These are phyloP conservation scores for Drosophila virilis DNA, from an alignment of 1,140 invertebrate genomes.

Conservation along the genomic window DNA sequence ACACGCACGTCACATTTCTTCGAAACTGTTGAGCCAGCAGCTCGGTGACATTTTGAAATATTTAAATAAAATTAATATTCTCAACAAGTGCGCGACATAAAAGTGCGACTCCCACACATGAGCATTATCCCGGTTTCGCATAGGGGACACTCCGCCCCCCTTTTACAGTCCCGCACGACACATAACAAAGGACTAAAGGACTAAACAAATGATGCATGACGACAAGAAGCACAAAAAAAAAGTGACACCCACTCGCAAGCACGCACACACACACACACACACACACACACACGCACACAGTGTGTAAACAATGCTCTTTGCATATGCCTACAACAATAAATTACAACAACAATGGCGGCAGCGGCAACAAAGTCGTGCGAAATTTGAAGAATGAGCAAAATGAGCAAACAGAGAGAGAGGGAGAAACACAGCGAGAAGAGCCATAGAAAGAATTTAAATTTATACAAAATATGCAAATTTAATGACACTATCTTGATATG, in stretches of 20 bases:
- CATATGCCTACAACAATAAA: conserved; percentile 46
- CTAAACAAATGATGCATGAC: conserved; percentile 78
- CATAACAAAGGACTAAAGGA: conserved; percentile 72
- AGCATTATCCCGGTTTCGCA: conserved; percentile 7
- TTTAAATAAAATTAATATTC: conserved; percentile 80
- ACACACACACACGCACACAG: conserved; percentile 30
- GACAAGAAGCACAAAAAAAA: conserved; percentile 51
- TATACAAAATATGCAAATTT: conserved; percentile 77
- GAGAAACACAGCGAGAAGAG: conserved; percentile 25
- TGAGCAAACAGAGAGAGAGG: conserved; percentile 16
- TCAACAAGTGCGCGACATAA: conserved; percentile 72
- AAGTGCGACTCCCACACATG: conserved; percentile 59
- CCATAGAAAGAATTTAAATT: conserved; percentile 75
- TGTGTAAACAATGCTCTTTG: conserved; percentile 55
- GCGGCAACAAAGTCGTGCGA: conserved; percentile 34
- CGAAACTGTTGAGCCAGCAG: conserved; percentile 30
- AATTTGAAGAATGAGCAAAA: conserved; percentile 64
- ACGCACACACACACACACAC: conserved; percentile 12
- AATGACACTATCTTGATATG: conserved; percentile 76
- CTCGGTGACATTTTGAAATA: conserved; percentile 61
- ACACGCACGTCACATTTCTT: not conserved
- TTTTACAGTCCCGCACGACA: conserved; percentile 11
- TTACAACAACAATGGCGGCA: conserved; percentile 42
- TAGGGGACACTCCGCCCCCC: not conserved
- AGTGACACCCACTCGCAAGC: conserved; percentile 41